Evolutionary conservation across 2,113 vertebrate genomes (phyloP), one percentile per base, ranked within the genome.

Genomic region (Atrichornis clamosus): DNA sequence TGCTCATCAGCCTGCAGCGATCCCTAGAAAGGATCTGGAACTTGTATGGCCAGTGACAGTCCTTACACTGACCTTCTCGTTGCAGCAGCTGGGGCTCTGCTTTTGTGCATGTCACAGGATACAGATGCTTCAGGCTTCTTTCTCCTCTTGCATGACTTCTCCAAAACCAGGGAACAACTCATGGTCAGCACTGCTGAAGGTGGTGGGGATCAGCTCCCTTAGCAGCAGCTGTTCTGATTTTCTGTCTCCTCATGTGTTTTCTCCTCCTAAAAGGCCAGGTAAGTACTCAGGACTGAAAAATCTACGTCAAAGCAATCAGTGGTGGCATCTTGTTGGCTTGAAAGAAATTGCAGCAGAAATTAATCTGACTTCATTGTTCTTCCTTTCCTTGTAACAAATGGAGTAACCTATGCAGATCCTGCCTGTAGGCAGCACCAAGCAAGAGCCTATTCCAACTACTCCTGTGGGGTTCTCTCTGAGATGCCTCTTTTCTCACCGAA

Each of bases 211-310:
- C 50, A 50, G 23, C 46, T 88, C 26, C 42, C 46, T 62, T n/a
- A 69, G 60, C 13, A 81, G 74, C 35, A 91, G 33, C 16, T 70
- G 70, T 39, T 87, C 82, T 47, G 53, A 55, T 83, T 93, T 91
- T 78, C 70, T 91, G 16, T 76, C 62, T 84, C 24, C 32, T 75
- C 27, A 24, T 58, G 42, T 39, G 42, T 41, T 76, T 93, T 62
- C 17, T 33, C 60, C 80, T 83, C n/a, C 32, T 73, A 47, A 89
- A 95, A 82, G 46, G 23, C 74, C 33, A 73, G 53, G 58, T 64
- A 91, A 95, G 91, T 93, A 76, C 63, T 89, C 37, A 80, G 59
- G 41, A 83, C 39, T 33, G 1, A 88, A 83, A 95, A 96, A 93
- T 80, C 79, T 79, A 65, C 83, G 82, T 88, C 70, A 90, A 88